These are phyloP conservation scores for Drosophila paulistorum DNA, from an alignment of 1,140 invertebrate genomes.

Conservation along the genomic window DNA sequence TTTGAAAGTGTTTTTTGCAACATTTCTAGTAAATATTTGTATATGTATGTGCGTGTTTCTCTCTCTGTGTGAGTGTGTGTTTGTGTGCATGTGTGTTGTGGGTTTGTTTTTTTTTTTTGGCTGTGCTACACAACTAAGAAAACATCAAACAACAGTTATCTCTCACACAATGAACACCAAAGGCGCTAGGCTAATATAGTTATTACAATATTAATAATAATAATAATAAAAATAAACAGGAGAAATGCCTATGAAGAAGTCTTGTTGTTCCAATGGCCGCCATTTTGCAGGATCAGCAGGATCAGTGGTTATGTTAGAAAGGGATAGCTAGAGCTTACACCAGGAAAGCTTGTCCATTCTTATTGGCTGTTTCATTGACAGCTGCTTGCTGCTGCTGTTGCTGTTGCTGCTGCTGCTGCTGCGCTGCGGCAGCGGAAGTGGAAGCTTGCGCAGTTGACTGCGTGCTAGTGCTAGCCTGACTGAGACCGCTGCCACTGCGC, in stretches of 20 bases:
- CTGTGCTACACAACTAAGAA: constrained; percentile 51
- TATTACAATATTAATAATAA: constrained; percentile 19
- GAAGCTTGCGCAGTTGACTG: constrained; percentile 79
- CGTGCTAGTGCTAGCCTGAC: constrained; percentile 76
- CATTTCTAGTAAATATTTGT: constrained; percentile 75
- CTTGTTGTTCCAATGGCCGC: constrained; percentile 76
- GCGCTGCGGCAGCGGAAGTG: constrained; percentile 73
- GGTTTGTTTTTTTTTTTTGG: constrained; percentile 43
- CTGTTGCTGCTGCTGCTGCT: constrained; percentile 58
- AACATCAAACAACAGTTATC: constrained; percentile 43
- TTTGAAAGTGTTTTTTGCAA: constrained; percentile 77
- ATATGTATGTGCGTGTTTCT: constrained; percentile 28
- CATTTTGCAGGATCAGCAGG: constrained; percentile 55
- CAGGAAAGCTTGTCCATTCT: constrained; percentile 75
- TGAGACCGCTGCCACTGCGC: constrained; percentile 77
- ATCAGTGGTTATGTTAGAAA: constrained; percentile 28
- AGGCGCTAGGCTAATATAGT: constrained; percentile 54
- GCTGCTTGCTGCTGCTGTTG: constrained; percentile 49
- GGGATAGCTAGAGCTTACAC: constrained; percentile 60
- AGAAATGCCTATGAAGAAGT: constrained; percentile 77
- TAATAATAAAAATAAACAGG: constrained; percentile 37
- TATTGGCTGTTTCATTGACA: constrained; percentile 53
- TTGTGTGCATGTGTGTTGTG: constrained; percentile 24
- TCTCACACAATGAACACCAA: constrained; percentile 66
- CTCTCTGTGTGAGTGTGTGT: constrained; percentile 25